phyloP scores from a whole-genome alignment of 2,797 vertebrate genomes.

The Coilia nasus region DNA sequence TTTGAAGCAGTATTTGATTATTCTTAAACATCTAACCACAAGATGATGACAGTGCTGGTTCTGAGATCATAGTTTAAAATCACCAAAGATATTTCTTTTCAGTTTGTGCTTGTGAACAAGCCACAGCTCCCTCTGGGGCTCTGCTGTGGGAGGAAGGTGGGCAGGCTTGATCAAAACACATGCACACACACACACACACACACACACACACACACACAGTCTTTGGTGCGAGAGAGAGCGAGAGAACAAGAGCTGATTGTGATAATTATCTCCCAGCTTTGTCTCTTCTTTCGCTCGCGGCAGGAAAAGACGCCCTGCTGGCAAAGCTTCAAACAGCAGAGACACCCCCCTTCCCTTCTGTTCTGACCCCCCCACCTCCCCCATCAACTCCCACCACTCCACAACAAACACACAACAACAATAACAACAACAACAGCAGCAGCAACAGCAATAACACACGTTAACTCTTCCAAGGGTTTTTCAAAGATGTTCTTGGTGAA shows the following conservation, averaged over 20 bases:
- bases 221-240: neutral
- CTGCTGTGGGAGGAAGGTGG: neutral
- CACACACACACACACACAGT: neutral
- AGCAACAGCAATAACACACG: neutral
- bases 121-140: neutral
- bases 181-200: too few relatives aligned
- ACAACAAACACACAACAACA: neutral
- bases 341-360: neutral
- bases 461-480: neutral
- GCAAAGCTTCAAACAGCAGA: neutral
- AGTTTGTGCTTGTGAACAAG: neutral
- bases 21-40: neutral
- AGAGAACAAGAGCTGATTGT: neutral
- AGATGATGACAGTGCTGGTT: neutral
- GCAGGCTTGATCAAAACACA: neutral
- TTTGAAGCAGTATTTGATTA: neutral
- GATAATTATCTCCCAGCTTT: constrained; percentile 22
- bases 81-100: neutral
- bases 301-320: neutral
- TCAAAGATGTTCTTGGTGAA: neutral
- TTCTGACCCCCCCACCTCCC: too few relatives aligned
- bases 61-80: neutral
- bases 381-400: neutral
- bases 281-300: neutral
- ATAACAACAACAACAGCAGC: neutral